Evolutionary conservation across 2,113 vertebrate species (phyloP).

Genomic region (Ascaphus truei): DNA sequence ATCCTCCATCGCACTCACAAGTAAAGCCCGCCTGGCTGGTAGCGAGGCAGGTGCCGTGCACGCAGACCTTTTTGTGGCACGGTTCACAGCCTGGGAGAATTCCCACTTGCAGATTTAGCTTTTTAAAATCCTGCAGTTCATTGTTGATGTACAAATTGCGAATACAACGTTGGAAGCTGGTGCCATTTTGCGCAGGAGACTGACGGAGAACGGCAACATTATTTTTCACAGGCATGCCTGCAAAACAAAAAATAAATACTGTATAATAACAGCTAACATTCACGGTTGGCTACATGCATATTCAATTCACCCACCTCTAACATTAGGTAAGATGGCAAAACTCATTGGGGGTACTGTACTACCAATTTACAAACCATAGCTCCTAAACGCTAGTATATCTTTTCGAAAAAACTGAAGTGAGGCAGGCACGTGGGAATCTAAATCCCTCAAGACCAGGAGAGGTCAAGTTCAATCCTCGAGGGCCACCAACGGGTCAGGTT

Average conservation of each 20-base stretch:
- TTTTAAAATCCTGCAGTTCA: constrained; percentile 86
- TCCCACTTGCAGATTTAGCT: constrained; percentile 80
- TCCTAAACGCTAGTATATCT: too few relatives aligned
- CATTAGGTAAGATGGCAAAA: too few relatives aligned
- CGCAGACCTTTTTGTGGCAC: constrained; percentile 82
- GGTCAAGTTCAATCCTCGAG: too few relatives aligned
- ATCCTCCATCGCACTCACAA: constrained; percentile 90
- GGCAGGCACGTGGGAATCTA: too few relatives aligned
- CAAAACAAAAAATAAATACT: constrained; percentile 6
- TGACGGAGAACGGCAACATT: constrained; percentile 80
- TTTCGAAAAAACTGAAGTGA: too few relatives aligned
- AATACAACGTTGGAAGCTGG: constrained; percentile 92
- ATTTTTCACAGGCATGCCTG: constrained; percentile 86
- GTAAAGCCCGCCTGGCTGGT: constrained; percentile 82
- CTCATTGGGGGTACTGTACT: too few relatives aligned
- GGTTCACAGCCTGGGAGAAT: constrained; percentile 92
- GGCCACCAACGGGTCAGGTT: too few relatives aligned
- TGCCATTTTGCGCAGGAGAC: constrained; percentile 79
- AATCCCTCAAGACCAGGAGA: too few relatives aligned
- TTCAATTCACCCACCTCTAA: too few relatives aligned
- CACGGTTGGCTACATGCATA: too few relatives aligned
- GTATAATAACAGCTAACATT: too few relatives aligned
- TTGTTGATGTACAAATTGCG: constrained; percentile 90
- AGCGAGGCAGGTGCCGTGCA: constrained; percentile 83
- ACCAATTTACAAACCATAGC: too few relatives aligned